Base-by-base conservation (phyloP, 2,113 vertebrate species). In the Tragelaphus scriptus region DNA sequence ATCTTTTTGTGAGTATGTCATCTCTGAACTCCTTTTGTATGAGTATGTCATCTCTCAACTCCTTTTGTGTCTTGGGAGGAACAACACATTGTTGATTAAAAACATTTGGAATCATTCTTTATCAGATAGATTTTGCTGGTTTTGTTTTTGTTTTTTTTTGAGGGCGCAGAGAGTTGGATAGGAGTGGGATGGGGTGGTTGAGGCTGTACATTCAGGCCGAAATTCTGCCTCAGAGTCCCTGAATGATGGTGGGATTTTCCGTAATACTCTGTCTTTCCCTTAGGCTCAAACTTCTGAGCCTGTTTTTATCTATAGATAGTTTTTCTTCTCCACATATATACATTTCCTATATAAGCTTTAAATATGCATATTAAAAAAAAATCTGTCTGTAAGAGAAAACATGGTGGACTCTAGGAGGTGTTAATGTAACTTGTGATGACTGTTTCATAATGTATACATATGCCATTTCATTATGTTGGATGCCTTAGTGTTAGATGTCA, bases 1-100 rank as follows among this genome's bases (percentile, higher is more conserved):
- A 91, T 92, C 65, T 49, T 86, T 93, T 53, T 58, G 10, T 44
- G 40, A 85, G 36, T 86, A 71, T 17, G 88, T 97, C 51, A 97
- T 86, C 79, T 93, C n/a, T 96, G 87, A 91, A 59, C 68, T 95
- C 90, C 77, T 77, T 71, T 80, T 80, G 85, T 58, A 7, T 44
- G 40, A 85, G 36, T 86, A 71, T 17, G 88, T 97, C 51, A 97
- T 86, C 79, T 93, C n/a, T 96, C 84, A 91, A 59, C 68, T 95
- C 90, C 77, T 77, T 71, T 80, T 80, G 85, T 85, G 79, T 56
- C 30, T 79, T 63, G 51, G 68, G 21, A 93, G 95, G 58, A 85
- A 59, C 26, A 77, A 55, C 19, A 94, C 86, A 68, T 71, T 88
- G 16, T 28, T 91, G 77, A 88, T 58, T 75, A 30, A 88, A 85